Evolutionary conservation across 2,888 invertebrate genomes (phyloP).

Genomic region (Melitaea athalia): DNA sequence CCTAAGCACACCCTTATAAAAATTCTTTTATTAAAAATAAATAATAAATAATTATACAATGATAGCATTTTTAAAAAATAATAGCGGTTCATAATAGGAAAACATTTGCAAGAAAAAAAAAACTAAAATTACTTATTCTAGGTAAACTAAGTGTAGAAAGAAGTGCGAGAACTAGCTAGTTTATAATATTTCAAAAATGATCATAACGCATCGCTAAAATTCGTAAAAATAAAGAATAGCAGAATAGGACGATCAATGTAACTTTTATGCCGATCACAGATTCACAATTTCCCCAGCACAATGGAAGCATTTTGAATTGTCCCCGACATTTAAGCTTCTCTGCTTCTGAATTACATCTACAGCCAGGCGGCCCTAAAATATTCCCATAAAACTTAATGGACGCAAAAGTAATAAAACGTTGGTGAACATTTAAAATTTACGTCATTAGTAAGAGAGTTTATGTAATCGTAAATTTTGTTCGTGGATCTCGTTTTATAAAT

Average conservation of each 20-base stretch:
- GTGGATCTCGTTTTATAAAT: constrained; percentile 13
- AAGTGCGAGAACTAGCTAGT: too few relatives aligned
- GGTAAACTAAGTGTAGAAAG: too few relatives aligned
- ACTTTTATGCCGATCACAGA: constrained; percentile 18
- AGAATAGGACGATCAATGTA: background rate
- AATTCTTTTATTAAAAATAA: too few relatives aligned
- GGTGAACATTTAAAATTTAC: constrained; percentile 41
- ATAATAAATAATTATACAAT: too few relatives aligned
- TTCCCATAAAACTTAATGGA: constrained; percentile 53
- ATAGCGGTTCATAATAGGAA: too few relatives aligned
- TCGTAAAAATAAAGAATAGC: background rate
- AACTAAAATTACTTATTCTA: too few relatives aligned
- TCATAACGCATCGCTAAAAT: background rate
- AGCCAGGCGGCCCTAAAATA: constrained; percentile 44
- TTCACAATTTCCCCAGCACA: constrained; percentile 32
- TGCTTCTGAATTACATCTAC: constrained; percentile 31
- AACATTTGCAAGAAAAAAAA: too few relatives aligned
- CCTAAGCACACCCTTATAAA: too few relatives aligned
- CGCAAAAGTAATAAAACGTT: constrained; percentile 48
- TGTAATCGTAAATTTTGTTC: constrained; percentile 27
- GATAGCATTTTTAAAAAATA: too few relatives aligned
- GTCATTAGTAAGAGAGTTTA: constrained; percentile 32
- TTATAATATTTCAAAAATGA: background rate
- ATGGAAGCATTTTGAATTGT: constrained; percentile 39
- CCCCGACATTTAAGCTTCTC: constrained; percentile 40